These are phyloP conservation scores for Maconellicoccus hirsutus DNA, from an alignment of 1,140 invertebrate species.

Conservation along the genomic window DNA sequence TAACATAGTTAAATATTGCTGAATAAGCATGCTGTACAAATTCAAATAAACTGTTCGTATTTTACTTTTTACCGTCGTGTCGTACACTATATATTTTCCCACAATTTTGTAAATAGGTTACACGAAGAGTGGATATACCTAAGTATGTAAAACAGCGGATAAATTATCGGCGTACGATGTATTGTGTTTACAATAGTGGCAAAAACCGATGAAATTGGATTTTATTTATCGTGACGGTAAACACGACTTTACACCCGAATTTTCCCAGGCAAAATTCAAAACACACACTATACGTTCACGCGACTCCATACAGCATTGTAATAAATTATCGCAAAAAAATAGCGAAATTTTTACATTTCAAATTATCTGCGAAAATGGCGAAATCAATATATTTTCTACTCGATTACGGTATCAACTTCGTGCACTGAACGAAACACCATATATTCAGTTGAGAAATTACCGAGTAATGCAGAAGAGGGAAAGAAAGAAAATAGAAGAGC, in stretches of 20 bases:
- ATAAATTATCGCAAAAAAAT: neutral
- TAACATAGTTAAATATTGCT: neutral
- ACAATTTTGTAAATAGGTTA: neutral
- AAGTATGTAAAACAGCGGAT: constrained; percentile 2
- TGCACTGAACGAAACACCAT: no score
- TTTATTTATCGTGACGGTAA: constrained; percentile 5
- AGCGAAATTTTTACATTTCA: neutral
- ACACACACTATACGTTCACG: neutral
- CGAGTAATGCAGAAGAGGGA: no score
- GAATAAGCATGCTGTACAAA: neutral
- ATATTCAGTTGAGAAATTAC: no score
- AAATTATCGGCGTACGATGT: neutral
- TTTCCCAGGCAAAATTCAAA: neutral
- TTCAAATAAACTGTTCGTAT: neutral
- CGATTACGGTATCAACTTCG: no score
- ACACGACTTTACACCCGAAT: neutral
- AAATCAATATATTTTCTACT: no score
- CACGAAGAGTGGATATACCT: neutral
- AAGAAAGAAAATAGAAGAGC: no score
- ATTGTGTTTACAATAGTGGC: neutral
- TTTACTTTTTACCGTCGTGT: neutral
- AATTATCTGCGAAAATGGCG: neutral
- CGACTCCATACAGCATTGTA: neutral
- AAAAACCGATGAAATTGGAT: constrained; percentile 9
- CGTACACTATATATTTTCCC: neutral